Conservation (phyloP, 1,140 invertebrate species). For the Schmidtea mediterranea region DNA sequence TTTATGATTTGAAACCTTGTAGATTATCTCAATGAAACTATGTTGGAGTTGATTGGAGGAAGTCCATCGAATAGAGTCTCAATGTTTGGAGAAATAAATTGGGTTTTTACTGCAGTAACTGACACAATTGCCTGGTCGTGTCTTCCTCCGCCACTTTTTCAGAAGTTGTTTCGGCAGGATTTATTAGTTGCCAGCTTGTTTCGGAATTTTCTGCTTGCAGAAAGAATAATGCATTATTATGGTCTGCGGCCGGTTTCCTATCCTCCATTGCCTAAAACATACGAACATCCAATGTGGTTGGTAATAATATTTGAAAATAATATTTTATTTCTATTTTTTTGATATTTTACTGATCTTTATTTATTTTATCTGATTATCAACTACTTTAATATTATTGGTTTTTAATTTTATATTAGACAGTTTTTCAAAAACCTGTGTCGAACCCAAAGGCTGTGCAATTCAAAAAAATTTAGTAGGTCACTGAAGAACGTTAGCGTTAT, state of each 20-base stretch:
- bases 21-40: constrained; percentile 8
- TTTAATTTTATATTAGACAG: no score
- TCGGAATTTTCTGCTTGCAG: constrained; percentile 80
- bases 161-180: constrained; percentile 71
- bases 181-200: constrained; percentile 87
- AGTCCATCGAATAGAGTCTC: constrained; percentile 72
- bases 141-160: constrained; percentile 46
- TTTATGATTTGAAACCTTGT: constrained; percentile 2
- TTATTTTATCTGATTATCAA: no score
- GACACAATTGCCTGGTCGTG: constrained; percentile 83
- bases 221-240: constrained; percentile 75
- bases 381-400: no score
- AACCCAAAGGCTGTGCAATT: no score
- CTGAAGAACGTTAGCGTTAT: no score
- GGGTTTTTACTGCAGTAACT: constrained; percentile 98
- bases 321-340: no score
- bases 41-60: constrained; percentile 46
- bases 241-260: constrained; percentile 75
- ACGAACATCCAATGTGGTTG: constrained; percentile 41
- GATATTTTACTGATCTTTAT: no score
- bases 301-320: no score
- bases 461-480: no score
- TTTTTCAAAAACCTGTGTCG: no score
- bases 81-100: constrained; percentile 91
- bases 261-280: constrained; percentile 52